phyloP scores from a whole-genome alignment of 2,888 invertebrate species.

The Mythimna loreyi region DNA sequence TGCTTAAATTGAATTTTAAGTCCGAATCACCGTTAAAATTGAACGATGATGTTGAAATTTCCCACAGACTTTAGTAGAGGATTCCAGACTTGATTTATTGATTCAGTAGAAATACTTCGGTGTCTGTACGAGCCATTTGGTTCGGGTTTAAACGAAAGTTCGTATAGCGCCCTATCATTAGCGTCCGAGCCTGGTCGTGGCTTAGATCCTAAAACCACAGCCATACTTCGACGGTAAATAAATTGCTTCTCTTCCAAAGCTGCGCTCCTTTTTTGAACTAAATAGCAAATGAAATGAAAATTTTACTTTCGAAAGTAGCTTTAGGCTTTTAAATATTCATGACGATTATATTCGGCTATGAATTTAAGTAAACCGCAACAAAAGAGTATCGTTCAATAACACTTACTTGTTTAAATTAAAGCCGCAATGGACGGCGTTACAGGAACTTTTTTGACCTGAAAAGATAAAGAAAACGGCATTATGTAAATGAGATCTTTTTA shows the following conservation, averaged over 20 bases:
- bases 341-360: constrained; percentile 14
- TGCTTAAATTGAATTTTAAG: constrained; percentile 21
- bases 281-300: constrained; percentile 9
- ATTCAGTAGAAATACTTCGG: constrained; percentile 37
- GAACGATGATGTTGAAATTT: constrained; percentile 10
- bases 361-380: constrained; percentile 18
- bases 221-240: constrained; percentile 5
- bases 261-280: not conserved
- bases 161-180: constrained; percentile 29
- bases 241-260: constrained; percentile 10
- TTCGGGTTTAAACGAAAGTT: constrained; percentile 35
- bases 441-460: constrained; percentile 87
- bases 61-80: not conserved
- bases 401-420: constrained; percentile 84
- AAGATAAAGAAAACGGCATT: constrained; percentile 71
- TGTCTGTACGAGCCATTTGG: constrained; percentile 35
- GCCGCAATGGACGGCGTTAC: constrained; percentile 83
- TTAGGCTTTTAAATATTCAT: constrained; percentile 17
- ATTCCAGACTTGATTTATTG: constrained; percentile 35
- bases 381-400: constrained; percentile 44
- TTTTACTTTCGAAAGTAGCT: constrained; percentile 3
- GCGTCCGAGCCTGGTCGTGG: constrained; percentile 1
- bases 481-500: constrained; percentile 65
- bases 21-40: constrained; percentile 19
- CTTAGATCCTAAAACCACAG: constrained; percentile 41